Conservation (phyloP, 2,113 vertebrate genomes). For the Atrichornis clamosus region DNA sequence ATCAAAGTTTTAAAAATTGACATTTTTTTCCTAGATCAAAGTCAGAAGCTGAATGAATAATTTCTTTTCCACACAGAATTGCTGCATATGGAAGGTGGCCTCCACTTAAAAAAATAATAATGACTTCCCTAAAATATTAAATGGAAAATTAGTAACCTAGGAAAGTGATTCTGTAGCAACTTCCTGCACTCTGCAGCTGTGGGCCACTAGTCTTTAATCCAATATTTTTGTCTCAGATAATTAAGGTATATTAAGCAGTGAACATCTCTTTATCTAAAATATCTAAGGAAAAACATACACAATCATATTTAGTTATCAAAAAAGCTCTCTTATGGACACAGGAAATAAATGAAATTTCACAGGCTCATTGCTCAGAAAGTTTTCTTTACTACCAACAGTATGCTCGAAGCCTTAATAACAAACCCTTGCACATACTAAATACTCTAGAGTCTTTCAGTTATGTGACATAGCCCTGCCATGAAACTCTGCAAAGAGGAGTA, state of each 20-base stretch:
- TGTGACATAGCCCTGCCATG: not conserved
- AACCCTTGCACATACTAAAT: not conserved
- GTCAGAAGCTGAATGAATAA: not conserved
- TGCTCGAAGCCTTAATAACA: not conserved
- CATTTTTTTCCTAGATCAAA: not conserved
- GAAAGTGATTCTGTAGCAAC: not conserved
- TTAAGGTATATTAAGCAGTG: not conserved
- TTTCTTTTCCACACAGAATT: not conserved
- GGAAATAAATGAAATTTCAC: not conserved
- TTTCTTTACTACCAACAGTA: not conserved
- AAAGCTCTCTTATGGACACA: not conserved
- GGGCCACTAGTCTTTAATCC: not conserved
- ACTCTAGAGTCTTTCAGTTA: not conserved
- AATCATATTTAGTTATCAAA: not conserved
- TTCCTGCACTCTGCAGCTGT: not conserved
- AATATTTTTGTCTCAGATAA: not conserved
- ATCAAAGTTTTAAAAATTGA: not conserved
- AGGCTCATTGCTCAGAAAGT: not conserved
- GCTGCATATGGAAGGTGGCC: not conserved
- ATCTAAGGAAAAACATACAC: not conserved
- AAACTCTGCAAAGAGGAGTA: not conserved
- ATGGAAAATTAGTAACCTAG: not conserved
- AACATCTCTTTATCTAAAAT: not conserved
- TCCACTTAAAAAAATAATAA: not conserved
- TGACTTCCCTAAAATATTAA: not conserved